phyloP scores from a whole-genome alignment of 2,888 invertebrate species.

The Polymixis flavicincta region DNA sequence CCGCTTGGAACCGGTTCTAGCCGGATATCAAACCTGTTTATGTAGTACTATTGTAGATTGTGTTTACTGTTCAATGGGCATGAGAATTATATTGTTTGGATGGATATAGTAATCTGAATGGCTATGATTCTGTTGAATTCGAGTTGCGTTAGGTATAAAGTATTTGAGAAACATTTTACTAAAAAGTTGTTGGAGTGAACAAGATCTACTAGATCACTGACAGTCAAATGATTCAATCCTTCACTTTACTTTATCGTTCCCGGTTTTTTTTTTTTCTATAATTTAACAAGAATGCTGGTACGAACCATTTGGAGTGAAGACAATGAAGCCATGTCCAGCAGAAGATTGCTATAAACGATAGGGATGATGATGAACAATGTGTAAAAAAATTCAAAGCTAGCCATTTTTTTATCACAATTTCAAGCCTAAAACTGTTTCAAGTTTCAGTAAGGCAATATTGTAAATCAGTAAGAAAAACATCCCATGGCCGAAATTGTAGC shows the following conservation, averaged over 20 bases:
- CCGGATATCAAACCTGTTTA: slow-evolving; percentile 55
- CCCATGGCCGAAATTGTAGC: neutral
- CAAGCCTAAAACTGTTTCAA: neutral
- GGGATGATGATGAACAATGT: neutral
- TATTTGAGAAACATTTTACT: neutral
- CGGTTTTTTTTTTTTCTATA: neutral
- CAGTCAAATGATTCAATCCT: neutral
- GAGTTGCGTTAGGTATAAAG: neutral
- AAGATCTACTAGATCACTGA: neutral
- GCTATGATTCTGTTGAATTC: neutral
- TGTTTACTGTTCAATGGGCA: slow-evolving; percentile 36
- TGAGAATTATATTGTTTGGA: neutral
- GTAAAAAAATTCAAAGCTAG: neutral
- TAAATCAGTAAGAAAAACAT: slow-evolving; percentile 5
- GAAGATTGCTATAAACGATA: neutral
- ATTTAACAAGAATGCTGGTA: too few species aligned
- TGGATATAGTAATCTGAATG: neutral
- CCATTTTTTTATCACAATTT: too few species aligned
- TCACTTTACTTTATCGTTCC: neutral
- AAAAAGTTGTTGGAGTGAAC: too few species aligned
- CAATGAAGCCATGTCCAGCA: neutral
- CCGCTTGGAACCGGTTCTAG: slow-evolving; percentile 52
- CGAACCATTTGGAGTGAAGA: neutral
- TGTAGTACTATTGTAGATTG: slow-evolving; percentile 42
- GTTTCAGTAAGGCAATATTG: neutral